Evolutionary conservation across 1,140 invertebrate genomes (phyloP), one percentile per base, ranked within the genome.

Genomic region (Drosophila guanche): DNA sequence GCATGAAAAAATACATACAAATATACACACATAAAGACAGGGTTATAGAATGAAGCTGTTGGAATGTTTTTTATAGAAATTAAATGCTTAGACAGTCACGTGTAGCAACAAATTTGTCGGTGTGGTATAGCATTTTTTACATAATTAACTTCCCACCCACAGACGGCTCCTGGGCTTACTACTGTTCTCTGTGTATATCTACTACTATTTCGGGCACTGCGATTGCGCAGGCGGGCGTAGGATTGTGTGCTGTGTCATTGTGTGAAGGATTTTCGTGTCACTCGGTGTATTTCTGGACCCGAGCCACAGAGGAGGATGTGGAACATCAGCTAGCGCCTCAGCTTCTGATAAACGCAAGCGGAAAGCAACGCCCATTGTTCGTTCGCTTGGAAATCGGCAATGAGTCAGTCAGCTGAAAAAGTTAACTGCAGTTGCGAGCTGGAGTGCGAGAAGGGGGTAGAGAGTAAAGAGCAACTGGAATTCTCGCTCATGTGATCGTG

Each of bases 211-310:
- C 45, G 10, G 27, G 45, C 42, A 78, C 74, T 78, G 83, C 66
- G 81, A 47, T 81, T 86, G 81, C 81, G 81, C 81, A 68, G 58
- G 46, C 6, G 60, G 53, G 45, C 50, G 27, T 68, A 29, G 27
- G 41, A 47, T 63, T 42, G 40, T 40, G 45, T 59, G 23, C n/a
- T 68, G 48, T 79, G 60, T 53, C 50, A 54, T 57, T 73, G 67
- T 68, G 48, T 80, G 62, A 86, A 80, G 80, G 81, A 80, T 81
- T 62, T 66, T 52, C 65, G 37, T 50, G 69, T 46, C 65, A 68
- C 46, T 37, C 46, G 61, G 59, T 55, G 61, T 74, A 72, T 73
- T 73, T 72, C 62, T 72, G 62, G 68, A 12, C 40, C 40, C 41
- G 25, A 50, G 14, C 14, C 47, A 29, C 51, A 48, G 25, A 65